Evolutionary conservation across 64 coral and sea anemone genomes (phyloP).

Genomic region (Pocillopora damicornis): DNA sequence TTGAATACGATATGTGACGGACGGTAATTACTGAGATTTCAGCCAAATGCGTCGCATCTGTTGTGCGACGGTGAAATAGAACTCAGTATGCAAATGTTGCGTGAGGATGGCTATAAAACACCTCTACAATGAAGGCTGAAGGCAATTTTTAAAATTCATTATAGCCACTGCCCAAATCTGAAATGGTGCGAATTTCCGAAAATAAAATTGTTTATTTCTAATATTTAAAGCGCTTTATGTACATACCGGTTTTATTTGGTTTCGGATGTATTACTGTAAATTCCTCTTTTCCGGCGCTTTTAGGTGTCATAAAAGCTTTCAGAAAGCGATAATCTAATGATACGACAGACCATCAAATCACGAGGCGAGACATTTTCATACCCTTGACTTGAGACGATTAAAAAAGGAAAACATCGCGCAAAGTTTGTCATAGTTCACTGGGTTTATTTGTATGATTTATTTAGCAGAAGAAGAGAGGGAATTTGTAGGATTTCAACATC

Average conservation of each 20-base stretch:
- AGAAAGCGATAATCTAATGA: conserved; percentile 50
- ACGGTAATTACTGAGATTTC: conserved; percentile 39
- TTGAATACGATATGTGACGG: conserved; percentile 28
- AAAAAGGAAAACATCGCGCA: not conserved
- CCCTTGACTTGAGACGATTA: conserved; percentile 23
- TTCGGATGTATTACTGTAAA: conserved; percentile 40
- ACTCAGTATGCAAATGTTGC: conserved; percentile 31
- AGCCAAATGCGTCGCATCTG: conserved; percentile 40
- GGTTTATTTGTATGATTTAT: not conserved
- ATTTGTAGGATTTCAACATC: conserved; percentile 16
- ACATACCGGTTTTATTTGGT: conserved; percentile 45
- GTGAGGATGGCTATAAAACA: conserved; percentile 13
- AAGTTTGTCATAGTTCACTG: not conserved
- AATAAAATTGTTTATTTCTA: conserved; percentile 44
- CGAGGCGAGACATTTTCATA: conserved; percentile 29
- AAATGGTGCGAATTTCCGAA: conserved; percentile 43
- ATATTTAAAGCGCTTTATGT: conserved; percentile 40
- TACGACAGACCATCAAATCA: conserved; percentile 28
- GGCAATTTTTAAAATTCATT: not conserved
- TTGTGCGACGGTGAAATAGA: conserved; percentile 14
- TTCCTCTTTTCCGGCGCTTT: conserved; percentile 39
- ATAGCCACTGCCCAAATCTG: not conserved
- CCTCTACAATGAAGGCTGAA: not conserved
- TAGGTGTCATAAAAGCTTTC: conserved; percentile 48
- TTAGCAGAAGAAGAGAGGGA: not conserved